Evolutionary conservation across 2,797 vertebrate species (phyloP).

Genomic region (Peromyscus nudipes): DNA sequence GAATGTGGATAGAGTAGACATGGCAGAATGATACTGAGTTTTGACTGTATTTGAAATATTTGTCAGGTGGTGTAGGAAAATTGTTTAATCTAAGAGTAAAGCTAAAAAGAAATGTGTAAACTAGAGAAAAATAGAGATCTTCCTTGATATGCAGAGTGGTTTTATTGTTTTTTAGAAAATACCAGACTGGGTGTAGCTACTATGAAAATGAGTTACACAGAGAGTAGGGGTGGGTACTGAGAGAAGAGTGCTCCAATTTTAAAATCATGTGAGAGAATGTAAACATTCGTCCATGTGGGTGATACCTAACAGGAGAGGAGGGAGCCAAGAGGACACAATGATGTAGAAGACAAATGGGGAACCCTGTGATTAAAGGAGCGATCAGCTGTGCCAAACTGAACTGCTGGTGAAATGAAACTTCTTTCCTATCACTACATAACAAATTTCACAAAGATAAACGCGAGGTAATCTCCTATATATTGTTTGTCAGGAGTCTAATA

Average conservation of each 20-base stretch:
- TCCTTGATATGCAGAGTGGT: not conserved
- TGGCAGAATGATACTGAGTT: not conserved
- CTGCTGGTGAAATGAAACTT: not conserved
- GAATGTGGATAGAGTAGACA: not conserved
- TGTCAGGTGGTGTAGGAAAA: not conserved
- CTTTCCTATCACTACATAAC: not conserved
- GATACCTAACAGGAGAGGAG: not conserved
- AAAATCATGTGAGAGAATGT: not conserved
- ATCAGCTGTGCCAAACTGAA: no score
- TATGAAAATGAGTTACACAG: not conserved
- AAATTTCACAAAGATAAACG: not conserved
- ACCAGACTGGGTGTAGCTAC: not conserved
- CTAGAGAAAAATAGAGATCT: not conserved
- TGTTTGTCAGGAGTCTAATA: not conserved
- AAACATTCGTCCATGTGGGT: not conserved
- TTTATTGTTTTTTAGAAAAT: not conserved
- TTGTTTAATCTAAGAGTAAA: not conserved
- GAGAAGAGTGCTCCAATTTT: not conserved
- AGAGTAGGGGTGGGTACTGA: not conserved
- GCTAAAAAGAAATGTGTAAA: not conserved
- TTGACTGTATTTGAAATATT: not conserved
- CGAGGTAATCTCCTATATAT: not conserved
- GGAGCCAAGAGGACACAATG: not conserved
- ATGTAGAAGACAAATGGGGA: accelerated
- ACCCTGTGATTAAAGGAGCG: not conserved